phyloP scores from a whole-genome alignment of 2,113 vertebrate genomes.

The Amazona vittata region DNA sequence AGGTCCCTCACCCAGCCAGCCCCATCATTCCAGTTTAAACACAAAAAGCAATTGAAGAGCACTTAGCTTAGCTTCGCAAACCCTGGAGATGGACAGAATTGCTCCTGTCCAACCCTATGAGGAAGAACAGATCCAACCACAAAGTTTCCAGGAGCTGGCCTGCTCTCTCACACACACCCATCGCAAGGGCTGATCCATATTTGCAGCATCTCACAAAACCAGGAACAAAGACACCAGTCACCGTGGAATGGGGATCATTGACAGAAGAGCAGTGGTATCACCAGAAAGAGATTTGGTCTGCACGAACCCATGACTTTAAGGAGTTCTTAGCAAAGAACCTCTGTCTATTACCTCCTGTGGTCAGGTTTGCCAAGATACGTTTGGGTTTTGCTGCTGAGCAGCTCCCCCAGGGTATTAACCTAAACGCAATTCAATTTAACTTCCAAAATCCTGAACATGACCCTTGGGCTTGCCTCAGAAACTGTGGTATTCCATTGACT shows the following conservation, averaged over 20 bases:
- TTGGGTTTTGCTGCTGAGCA: neutral
- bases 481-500: neutral
- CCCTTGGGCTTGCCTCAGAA: neutral
- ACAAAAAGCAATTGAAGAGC: neutral
- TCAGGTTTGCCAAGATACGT: neutral
- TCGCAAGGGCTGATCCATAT: fast-evolving
- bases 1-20: neutral
- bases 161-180: neutral
- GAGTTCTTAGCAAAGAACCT: fast-evolving
- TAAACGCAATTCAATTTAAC: neutral
- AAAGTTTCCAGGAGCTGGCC: neutral
- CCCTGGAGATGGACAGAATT: neutral
- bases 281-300: neutral
- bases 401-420: neutral
- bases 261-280: neutral
- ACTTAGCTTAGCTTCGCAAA: neutral
- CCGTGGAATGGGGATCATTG: neutral
- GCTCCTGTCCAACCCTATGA: neutral
- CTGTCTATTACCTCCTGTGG: neutral
- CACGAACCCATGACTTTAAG: neutral
- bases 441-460: neutral
- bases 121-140: neutral
- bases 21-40: neutral
- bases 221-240: neutral
- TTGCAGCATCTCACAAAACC: neutral